Base-by-base conservation (phyloP, 2,888 invertebrate species). In the Brassicogethes aeneus region DNA sequence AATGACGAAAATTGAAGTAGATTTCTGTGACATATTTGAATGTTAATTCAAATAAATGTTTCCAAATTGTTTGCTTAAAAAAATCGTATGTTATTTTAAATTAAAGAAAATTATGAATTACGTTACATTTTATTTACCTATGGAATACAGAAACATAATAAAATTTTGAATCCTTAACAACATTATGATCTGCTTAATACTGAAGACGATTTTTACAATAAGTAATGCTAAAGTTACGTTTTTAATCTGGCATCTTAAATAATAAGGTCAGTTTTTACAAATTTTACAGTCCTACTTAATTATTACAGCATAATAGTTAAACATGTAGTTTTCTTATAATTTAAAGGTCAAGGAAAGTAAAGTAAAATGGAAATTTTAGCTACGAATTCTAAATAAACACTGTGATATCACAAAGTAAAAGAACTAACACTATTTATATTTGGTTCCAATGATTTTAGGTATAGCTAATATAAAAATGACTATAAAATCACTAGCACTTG, bases 391-490 rank as follows among this genome's bases (percentile, higher is more conserved):
- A n/a, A n/a, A n/a, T n/a, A 23, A 23, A 23, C 23, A 23, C 23
- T 23, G n/a, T 23, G 23, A 7, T 23, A 7, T 23, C 5, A 23
- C 5, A 23, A 23, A 23, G 5, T 23, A 23, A 23, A 23, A 10
- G 5, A 7, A 7, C 23, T 23, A 23, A 23, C 41, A 39, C 14
- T 32, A 32, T 32, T 32, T 32, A 10, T 32, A 39, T 40, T 54
- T 56, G 55, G 51, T 54, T 55, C 52, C 47, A 46, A 48, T 52
- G 52, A 50, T 55, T 41, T 45, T 32, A 8, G 32, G 32, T 47
- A 50, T 42, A 43, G 37, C 57, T 60, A 61, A 52, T 57, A 56
- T 59, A 60, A 57, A 61, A 61, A 59, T 50, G 45, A 51, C 59
- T 59, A 57, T 56, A 61, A 60, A 59, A 59, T 56, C 55, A 55